Evolutionary conservation across 2,888 invertebrate species (phyloP).

Genomic region (Meghimatium bilineatum): DNA sequence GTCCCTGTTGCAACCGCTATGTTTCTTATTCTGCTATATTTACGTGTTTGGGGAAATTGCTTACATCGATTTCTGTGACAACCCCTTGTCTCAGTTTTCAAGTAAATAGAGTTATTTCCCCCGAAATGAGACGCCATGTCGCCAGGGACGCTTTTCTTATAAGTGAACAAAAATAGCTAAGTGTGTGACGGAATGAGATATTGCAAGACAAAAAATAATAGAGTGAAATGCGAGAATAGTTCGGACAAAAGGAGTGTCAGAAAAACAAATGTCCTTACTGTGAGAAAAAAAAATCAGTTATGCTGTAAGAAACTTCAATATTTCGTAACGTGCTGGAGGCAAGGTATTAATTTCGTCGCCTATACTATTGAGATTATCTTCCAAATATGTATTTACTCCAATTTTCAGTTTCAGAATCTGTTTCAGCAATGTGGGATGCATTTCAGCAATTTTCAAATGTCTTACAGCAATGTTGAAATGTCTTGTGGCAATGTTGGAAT

Average conservation of each 20-base stretch:
- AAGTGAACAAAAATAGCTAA: not conserved
- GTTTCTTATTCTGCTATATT: not conserved
- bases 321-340: too few species aligned
- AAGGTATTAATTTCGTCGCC: too few species aligned
- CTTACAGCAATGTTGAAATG: too few species aligned
- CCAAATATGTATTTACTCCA: too few species aligned
- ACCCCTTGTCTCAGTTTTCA: conserved; percentile 4
- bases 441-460: too few species aligned
- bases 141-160: conserved; percentile 8
- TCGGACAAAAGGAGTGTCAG: not conserved
- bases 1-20: not conserved
- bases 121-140: conserved; percentile 10
- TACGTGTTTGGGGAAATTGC: not conserved
- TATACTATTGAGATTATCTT: too few species aligned
- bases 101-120: conserved; percentile 4
- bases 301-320: too few species aligned
- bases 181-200: not conserved
- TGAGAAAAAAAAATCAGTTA: too few species aligned
- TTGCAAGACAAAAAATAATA: not conserved
- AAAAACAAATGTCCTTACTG: too few species aligned
- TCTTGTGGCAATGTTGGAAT: too few species aligned
- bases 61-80: conserved; percentile 10
- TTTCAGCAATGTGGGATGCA: too few species aligned
- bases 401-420: too few species aligned
- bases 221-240: not conserved